phyloP scores from a whole-genome alignment of 2,797 vertebrate species.

The Thamnophis elegans region DNA sequence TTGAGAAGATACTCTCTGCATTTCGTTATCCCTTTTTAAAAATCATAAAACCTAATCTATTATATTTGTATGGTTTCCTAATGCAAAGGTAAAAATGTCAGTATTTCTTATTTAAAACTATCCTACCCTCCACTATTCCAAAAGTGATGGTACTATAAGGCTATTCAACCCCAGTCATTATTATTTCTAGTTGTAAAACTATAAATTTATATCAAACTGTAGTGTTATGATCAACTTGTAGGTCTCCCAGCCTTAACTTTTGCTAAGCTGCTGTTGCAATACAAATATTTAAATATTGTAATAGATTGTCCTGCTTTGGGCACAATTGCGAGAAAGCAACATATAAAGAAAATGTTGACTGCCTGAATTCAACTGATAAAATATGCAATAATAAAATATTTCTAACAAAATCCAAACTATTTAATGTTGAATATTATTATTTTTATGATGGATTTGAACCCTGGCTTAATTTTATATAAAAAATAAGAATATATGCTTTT shows the following conservation, averaged over 20 bases:
- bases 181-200: neutral
- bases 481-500: neutral
- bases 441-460: neutral
- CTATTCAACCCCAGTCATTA: neutral
- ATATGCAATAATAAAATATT: neutral
- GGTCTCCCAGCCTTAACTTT: neutral
- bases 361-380: neutral
- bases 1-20: conserved; percentile 36
- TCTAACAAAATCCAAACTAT: neutral
- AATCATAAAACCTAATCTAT: conserved; percentile 9
- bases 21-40: conserved; percentile 36
- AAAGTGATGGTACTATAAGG: neutral
- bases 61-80: conserved; percentile 32
- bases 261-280: neutral
- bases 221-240: neutral
- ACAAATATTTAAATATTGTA: neutral
- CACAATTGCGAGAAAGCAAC: neutral
- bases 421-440: neutral
- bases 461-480: neutral
- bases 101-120: conserved; percentile 28
- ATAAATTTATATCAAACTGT: neutral
- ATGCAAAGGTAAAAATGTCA: neutral
- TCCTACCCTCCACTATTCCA: conserved; percentile 44
- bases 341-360: neutral
- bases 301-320: neutral